Conservation (phyloP, 2,797 vertebrate genomes). For the Glossophaga mutica region DNA sequence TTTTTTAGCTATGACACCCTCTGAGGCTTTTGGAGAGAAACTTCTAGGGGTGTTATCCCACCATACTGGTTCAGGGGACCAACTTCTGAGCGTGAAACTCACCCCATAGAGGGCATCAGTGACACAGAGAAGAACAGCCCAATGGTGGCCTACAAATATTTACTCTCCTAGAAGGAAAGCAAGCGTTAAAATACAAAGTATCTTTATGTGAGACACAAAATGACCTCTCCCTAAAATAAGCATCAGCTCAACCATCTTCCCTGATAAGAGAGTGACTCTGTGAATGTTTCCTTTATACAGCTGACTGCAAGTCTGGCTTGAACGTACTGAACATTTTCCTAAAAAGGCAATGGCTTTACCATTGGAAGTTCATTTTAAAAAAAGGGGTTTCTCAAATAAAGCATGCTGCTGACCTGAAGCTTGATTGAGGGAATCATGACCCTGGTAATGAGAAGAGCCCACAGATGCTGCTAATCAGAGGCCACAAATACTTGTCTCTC, state of each 20-base stretch:
- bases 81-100: background rate
- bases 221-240: constrained; percentile 37
- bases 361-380: background rate
- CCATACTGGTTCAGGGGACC: background rate
- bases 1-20: background rate
- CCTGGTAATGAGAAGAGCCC: background rate
- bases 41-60: background rate
- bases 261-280: background rate
- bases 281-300: background rate
- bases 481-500: background rate
- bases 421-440: background rate
- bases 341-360: background rate
- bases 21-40: background rate
- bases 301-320: background rate
- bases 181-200: background rate
- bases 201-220: background rate
- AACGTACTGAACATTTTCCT: accelerated
- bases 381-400: background rate
- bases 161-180: background rate
- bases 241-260: background rate
- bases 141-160: background rate
- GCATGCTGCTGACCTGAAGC: background rate
- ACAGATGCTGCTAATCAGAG: background rate
- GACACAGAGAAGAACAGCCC: background rate
- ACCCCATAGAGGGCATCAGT: background rate